Conservation (phyloP, 1,140 invertebrate genomes). For the Antheraea pernyi region DNA sequence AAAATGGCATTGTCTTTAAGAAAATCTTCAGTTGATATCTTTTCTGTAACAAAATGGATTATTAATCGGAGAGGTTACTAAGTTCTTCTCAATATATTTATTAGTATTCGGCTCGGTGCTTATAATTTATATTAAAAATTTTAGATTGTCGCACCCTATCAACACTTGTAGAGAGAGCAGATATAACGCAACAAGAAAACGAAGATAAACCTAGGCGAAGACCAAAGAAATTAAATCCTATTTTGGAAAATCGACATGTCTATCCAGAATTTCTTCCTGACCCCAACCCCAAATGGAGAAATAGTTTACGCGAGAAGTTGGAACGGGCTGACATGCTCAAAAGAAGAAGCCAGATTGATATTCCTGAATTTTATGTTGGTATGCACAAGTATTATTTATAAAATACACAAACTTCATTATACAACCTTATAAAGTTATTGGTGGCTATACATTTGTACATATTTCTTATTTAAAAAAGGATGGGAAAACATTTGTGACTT, state of each 20-base stretch:
- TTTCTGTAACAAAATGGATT: conserved; percentile 49
- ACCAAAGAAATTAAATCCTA: conserved; percentile 36
- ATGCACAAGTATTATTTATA: conserved; percentile 47
- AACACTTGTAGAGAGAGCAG: conserved; percentile 51
- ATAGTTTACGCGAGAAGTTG: conserved; percentile 91
- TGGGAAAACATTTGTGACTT: too few relatives aligned
- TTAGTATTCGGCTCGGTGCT: neutral
- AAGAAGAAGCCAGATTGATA: conserved; percentile 89
- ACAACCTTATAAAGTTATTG: too few relatives aligned
- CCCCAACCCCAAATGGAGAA: conserved; percentile 88
- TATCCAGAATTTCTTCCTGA: conserved; percentile 98
- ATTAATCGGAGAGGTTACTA: conserved; percentile 60
- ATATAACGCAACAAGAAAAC: conserved; percentile 3
- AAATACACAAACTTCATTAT: too few relatives aligned
- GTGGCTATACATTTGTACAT: too few relatives aligned
- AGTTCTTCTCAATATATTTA: neutral
- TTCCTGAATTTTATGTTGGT: conserved; percentile 99
- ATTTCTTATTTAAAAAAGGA: too few relatives aligned
- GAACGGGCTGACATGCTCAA: conserved; percentile 96
- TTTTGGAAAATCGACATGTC: conserved; percentile 83
- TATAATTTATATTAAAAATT: conserved; percentile 16
- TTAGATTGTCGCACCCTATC: conserved; percentile 52
- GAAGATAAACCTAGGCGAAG: conserved; percentile 32
- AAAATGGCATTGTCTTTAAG: conserved; percentile 53
- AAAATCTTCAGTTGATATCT: conserved; percentile 43